Evolutionary conservation across 2,888 invertebrate species (phyloP), one percentile per base, ranked within the genome.

Genomic region (Harpalus rufipes): DNA sequence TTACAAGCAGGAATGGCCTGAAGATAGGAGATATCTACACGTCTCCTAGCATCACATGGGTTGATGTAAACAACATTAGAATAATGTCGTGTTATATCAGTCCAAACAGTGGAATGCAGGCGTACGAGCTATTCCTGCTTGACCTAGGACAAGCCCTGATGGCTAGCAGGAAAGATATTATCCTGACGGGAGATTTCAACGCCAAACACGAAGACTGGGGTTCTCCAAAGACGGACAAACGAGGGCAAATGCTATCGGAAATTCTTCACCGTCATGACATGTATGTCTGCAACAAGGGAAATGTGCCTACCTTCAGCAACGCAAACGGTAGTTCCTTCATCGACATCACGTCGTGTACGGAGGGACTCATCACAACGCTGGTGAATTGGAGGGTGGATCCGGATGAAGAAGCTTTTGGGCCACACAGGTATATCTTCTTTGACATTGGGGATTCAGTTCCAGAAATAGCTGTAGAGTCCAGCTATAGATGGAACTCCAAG

Each of bases 361-460:
- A 59, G 14, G n/a, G 2, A 8, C 10, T 79, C 7, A 4, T 32
- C 10, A 3, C 5, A 10, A n/a, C 0, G 12, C 7, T 79, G 0
- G 10, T 7, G 0, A 58, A n/a, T 7, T 79, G 79, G 79, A 21
- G n/a, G n/a, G 59, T 79, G 7, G 76, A 76, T 6, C 12, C 7
- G 7, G 56, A 58, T 2, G 18, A 32, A 7, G 79, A 79, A 59
- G 2, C 58, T 1, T 59, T n/a, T 4, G 25, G 58, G 0, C 79
- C 59, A n/a, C 79, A 79, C 25, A 18, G 56, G 12, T 16, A 79
- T 25, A 79, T 79, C 7, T 5, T 14, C n/a, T 78, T 78, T 44
- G 44, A 41, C 1, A 8, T 76, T 1, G 1, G n/a, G 18, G 18
- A 76, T 3, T 6, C 1, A 8, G 14, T 7, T 41, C 16, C 18